phyloP scores from a whole-genome alignment of 2,888 invertebrate genomes.

The Cordylochernes scorpioides region DNA sequence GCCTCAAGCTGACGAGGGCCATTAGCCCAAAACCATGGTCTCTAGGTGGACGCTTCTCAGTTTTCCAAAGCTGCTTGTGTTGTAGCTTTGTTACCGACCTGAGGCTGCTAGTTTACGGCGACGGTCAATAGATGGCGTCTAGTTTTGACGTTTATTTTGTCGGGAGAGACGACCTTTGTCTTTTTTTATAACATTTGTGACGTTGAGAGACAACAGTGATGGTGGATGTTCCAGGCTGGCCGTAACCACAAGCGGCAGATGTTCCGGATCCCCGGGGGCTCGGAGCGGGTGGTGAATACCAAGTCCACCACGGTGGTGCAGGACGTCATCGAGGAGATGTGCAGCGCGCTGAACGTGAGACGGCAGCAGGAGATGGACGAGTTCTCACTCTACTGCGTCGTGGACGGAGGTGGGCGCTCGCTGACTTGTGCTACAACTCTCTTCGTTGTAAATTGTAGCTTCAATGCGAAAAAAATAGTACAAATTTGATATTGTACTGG shows the following conservation, averaged over 20 bases:
- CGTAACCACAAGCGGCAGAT: conserved; percentile 53
- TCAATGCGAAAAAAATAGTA: background rate
- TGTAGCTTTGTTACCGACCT: no score
- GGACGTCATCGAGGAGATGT: conserved; percentile 38
- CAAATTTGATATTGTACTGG: no score
- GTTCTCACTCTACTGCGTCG: conserved; percentile 86
- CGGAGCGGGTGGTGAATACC: conserved; percentile 77
- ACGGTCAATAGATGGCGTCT: no score
- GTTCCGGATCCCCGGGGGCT: conserved; percentile 75
- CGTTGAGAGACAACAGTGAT: no score
- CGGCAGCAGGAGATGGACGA: conserved; percentile 64
- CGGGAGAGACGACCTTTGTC: no score
- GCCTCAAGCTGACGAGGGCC: no score
- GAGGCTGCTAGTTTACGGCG: no score
- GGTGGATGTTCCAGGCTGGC: conserved; percentile 35
- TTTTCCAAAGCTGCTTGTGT: no score
- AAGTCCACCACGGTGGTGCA: conserved; percentile 68
- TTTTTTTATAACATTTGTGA: no score
- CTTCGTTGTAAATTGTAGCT: background rate
- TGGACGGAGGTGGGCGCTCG: conserved; percentile 47
- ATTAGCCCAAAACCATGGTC: no score
- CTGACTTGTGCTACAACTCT: background rate
- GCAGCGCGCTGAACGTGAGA: conserved; percentile 31
- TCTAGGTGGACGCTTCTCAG: no score
- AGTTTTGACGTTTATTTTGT: no score